Percentiles rank a stretch among this genome's conserved stretches.
Conservation (phyloP, 1,140 invertebrate genomes). For the Drosophila albomicans region DNA sequence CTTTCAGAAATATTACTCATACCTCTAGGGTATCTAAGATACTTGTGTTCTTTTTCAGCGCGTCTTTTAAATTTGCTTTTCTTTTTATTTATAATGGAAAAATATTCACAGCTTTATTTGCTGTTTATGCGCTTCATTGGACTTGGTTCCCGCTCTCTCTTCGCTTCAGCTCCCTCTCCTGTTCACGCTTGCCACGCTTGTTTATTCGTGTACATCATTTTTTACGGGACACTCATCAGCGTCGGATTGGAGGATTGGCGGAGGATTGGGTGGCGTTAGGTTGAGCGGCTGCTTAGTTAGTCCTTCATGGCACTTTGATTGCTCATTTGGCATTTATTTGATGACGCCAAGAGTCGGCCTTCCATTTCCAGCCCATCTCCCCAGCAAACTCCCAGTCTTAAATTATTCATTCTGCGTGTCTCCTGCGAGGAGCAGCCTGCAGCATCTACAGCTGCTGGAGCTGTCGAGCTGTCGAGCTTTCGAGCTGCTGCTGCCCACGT, state of each 20-base stretch:
- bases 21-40: conserved; percentile 36
- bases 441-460: conserved; percentile 2
- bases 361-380: conserved; percentile 14
- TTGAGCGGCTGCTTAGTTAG: conserved; percentile 66
- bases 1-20: conserved; percentile 18
- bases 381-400: conserved; percentile 38
- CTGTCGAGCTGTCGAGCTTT: neutral
- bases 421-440: conserved; percentile 12
- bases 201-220: conserved; percentile 78
- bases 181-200: conserved; percentile 11
- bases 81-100: conserved; percentile 68
- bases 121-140: conserved; percentile 77
- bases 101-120: conserved; percentile 67
- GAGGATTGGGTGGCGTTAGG: neutral
- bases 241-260: conserved; percentile 4
- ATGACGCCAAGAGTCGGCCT: conserved; percentile 58
- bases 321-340: conserved; percentile 83
- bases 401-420: conserved; percentile 72
- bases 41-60: neutral
- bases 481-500: conserved; percentile 32
- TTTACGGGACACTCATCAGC: conserved; percentile 74
- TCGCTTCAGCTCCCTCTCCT: neutral
- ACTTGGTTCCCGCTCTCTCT: neutral
- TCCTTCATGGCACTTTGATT: conserved; percentile 79
- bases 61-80: conserved; percentile 39